Base-by-base conservation (phyloP, 1,140 invertebrate species). In the Drosophila ercepeae region DNA sequence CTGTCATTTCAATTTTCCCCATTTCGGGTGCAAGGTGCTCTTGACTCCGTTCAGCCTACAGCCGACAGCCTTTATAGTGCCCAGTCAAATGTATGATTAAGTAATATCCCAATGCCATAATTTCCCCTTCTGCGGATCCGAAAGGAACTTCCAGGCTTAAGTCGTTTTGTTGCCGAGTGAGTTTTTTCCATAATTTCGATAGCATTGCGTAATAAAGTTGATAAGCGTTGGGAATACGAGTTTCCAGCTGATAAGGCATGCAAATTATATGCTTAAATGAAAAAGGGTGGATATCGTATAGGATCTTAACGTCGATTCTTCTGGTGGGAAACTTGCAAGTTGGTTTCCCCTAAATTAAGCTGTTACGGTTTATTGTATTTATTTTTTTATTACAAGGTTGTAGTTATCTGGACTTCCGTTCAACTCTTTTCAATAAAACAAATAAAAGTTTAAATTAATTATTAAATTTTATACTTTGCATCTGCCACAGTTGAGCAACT, bases 1-100 rank as follows among this genome's bases (percentile, higher is more conserved):
- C 74, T 88, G 82, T 88, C 82, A 88, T 72, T 88, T 82, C 65
- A 68, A 89, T 88, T 88, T 81, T 57, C 72, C 75, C 69, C 63
- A 75, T 50, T 61, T 57, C 57, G 44, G 52, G 27, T 29, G 77
- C 82, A 86, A 88, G 81, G 72, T 84, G 81, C 72, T 54, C 58
- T 45, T 13, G 29, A 34, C 32, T 49, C 14, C 48, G 11, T 13
- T 11, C 21, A 27, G 7, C 46, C 11, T 60, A 27, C 21, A 39
- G 25, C 54, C 11, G 25, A 21, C 13, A 36, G 13, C 46, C 4
- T 21, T 21, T 13, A 16, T n/a, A 34, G 44, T 18, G 19, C 7
- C 32, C 46, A 69, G 48, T 39, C 51, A 59, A 79, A 68, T 63
- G 44, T 60, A 77, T 77, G 73, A 86, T 88, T 86, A 88, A 86